Base-by-base conservation (phyloP, 2,888 invertebrate species). In the Trachelus tabidus region DNA sequence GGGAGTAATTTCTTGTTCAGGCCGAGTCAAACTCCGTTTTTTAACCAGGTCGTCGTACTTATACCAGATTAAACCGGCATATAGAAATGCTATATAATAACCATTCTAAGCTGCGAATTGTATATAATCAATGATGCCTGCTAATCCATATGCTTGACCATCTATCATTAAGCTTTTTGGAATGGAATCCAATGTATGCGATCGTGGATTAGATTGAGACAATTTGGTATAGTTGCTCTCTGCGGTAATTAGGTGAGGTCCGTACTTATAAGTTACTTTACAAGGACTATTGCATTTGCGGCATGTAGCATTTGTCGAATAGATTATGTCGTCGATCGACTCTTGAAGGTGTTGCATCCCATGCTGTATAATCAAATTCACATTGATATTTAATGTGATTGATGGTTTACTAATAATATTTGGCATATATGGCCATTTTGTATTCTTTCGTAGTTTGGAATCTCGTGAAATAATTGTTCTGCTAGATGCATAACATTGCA, bases 401-500 rank as follows among this genome's bases (percentile, higher is more conserved):
- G 68, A 79, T 35, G 30, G 56, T 33, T 34, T 76, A 75, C 73
- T 37, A 31, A 30, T 73, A 73, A 68, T 77, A 30, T 56, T 40
- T 11, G 33, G 34, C 75, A 79, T 37, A 73, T 68, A 15, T 69
- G 1, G 73, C 79, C 77, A 15, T 23, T 31, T 40, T 15, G 56
- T 4, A 11, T 73, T 34, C 35, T 75, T 23, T 71, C 73, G 30
- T 79, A 77, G n/a, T 75, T 79, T 23, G 77, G 75, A 73, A 73
- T 33, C 31, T 73, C 71, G 34, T 9, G 34, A 34, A 34, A 34
- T 31, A 79, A 34, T 23, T 77, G 71, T 74, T 79, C 79, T n/a
- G 37, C 68, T 40, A 79, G 75, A 77, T 79, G 79, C n/a, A 68
- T 77, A 74, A 68, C 77, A 73, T 78, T 78, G 34, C 78, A 78